Base-by-base conservation (phyloP, 2,113 vertebrate species). In the Puma concolor region DNA sequence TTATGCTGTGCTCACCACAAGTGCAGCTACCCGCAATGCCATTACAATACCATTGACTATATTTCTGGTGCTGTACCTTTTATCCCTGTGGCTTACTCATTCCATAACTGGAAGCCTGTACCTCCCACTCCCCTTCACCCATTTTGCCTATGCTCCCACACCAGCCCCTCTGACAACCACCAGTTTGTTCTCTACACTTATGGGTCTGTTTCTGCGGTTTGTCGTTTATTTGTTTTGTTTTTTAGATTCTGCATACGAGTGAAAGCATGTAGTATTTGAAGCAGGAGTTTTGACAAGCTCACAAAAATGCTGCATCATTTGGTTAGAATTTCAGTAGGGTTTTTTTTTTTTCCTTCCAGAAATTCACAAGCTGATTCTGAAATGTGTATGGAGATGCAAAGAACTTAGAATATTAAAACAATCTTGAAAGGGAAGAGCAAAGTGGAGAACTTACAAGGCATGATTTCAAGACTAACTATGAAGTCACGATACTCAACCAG, bases 401-500 rank as follows among this genome's bases (percentile, higher is more conserved):
- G 27, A 63, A 14, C 36, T 66, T 95, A 81, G 71, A 91, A 52
- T 77, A 81, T 48, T 63, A 57, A 82, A 96, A 29, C 12, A 25
- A 81, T 82, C 57, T 88, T 82, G 48, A 86, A 90, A 88, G 63
- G n/a, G 88, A 82, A 91, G 83, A 83, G 41, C 33, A 50, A 77
- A 92, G 14, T 80, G 2, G 67, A 90, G 54, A 74, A 41, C 57
- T 91, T 92, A 4, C 0, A 41, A 54, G 72, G 3, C 1, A 2
- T 76, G 67, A 94, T 33, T 86, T 92, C 5, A 84, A n/a, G 38
- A 69, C 21, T 76, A 82, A 33, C 31, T 74, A 29, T 71, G 50
- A 84, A 91, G 69, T 38, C 91, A 64, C 19, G 33, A 4, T 50
- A 50, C 72, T 85, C n/a, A 77, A 72, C 19, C 23, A 69, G 52